Evolutionary conservation across 2,888 invertebrate genomes (phyloP).

Genomic region (Flexamia atlantica): DNA sequence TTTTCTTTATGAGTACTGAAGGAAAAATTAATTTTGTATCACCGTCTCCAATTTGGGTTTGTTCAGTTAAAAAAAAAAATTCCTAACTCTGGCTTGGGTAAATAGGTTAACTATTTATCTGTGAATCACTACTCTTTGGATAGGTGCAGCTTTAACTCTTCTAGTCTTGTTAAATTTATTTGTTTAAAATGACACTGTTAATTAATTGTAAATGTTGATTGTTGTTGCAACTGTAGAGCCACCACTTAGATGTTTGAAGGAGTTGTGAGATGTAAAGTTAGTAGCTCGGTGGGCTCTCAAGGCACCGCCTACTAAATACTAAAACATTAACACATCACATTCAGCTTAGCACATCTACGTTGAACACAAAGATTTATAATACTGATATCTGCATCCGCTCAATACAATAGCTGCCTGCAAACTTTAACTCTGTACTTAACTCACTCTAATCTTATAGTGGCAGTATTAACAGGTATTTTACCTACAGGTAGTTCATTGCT

Average conservation of each 20-base stretch:
- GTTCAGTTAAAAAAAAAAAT: no score
- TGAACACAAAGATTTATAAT: constrained; percentile 61
- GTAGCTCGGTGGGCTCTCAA: constrained; percentile 56
- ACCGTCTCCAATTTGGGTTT: no score
- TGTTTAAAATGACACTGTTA: no score
- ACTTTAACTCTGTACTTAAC: background rate
- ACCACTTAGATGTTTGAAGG: background rate
- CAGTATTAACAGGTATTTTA: constrained; percentile 7
- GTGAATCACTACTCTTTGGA: no score
- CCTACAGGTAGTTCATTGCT: background rate
- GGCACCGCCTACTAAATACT: constrained; percentile 53
- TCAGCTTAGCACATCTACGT: constrained; percentile 51
- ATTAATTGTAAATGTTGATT: no score
- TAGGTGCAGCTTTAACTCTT: no score
- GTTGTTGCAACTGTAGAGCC: background rate
- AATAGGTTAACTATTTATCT: no score
- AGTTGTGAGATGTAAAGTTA: constrained; percentile 21
- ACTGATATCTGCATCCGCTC: constrained; percentile 49
- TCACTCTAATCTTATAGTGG: background rate
- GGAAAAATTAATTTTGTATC: no score
- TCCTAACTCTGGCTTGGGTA: no score
- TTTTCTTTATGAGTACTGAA: no score
- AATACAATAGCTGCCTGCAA: constrained; percentile 21
- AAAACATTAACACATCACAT: constrained; percentile 49
- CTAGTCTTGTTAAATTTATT: no score